Percentiles rank a stretch among this genome's conserved stretches.
These are phyloP conservation scores for Gymnothorax reevesii DNA, from an alignment of 2,797 vertebrate genomes.

Conservation along the genomic window DNA sequence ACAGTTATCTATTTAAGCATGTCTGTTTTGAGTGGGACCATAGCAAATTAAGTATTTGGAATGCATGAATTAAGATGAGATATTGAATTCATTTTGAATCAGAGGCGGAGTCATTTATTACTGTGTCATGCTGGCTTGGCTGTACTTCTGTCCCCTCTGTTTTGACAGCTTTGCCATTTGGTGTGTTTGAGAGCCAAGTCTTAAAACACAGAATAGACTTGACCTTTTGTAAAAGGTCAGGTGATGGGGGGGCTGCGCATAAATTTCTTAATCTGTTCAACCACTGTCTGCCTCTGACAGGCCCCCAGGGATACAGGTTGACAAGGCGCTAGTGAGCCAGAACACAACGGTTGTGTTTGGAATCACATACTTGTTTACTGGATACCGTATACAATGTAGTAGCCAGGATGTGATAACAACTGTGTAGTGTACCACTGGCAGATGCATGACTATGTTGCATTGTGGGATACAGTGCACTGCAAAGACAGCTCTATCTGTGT, in stretches of 20 bases:
- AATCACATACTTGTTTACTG: no score
- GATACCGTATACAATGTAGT: no score
- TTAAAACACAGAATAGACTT: conserved; percentile 44
- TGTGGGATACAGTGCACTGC: no score
- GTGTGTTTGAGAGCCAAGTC: background rate
- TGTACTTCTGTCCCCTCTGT: background rate
- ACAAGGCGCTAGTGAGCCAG: conserved; percentile 30
- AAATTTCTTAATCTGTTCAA: conserved; percentile 50
- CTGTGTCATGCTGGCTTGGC: background rate
- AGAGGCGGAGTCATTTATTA: background rate
- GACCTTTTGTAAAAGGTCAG: conserved; percentile 46
- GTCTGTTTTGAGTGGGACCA: no score
- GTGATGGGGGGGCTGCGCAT: conserved; percentile 26
- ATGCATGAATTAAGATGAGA: background rate
- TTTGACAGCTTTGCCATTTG: background rate
- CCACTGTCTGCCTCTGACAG: conserved; percentile 30
- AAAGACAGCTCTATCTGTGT: no score
- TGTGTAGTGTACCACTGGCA: no score
- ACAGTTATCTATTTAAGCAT: no score
- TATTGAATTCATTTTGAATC: background rate
- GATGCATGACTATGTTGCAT: no score
- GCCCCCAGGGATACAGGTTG: conserved; percentile 39
- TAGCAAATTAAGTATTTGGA: background rate
- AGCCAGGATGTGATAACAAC: no score
- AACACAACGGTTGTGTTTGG: conserved; percentile 6